Base-by-base conservation (phyloP, 1,140 invertebrate species). In the Drosophila oshimai region DNA sequence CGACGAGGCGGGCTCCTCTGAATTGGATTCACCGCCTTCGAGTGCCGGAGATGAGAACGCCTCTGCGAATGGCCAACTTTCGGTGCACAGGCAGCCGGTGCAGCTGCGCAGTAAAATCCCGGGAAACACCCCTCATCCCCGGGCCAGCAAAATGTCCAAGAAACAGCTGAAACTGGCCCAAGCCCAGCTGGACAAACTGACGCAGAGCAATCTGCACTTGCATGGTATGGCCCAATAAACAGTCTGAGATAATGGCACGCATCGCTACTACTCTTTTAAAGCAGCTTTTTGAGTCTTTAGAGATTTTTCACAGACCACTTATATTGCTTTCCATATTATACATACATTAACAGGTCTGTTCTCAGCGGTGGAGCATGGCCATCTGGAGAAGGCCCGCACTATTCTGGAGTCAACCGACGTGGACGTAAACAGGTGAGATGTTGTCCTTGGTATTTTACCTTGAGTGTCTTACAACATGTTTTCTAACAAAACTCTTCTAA, bases 351-450 rank as follows among this genome's bases (percentile, higher is more conserved):
- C 92, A 97, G 96, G 96, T 31, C 92, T 97, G n/a, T 97, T 97
- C 92, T 95, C 95, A 9, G 97, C 97, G 1, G 96, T 98, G 2
- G 97, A 99, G 92, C 96, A 98, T 91, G 97, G 97, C 17, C 96
- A 98, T 90, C 86, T 98, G 76, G 97, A 98, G 70, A 97, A 97
- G 89, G 96, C 96, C 0, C 94, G 95, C 70, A 96, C 95, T 22
- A 97, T 99, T 81, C 92, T 98, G 57, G 96, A 98, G 80, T 96
- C 96, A 9, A 97, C 96, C 0, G 96, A 97, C 89, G 95, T 98
- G 3, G 96, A 98, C 91, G 94, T 98, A 17, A 98, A 98, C 92
- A 97, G 97, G 97, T 98, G 92, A 22, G 42, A 3, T 29, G 20
- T 1, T 0, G 1, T 7, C 6, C 5, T 7, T 22, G 0, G 0